Evolutionary conservation across 1,140 invertebrate genomes (phyloP), one percentile per base, ranked within the genome.

Genomic region (Colletes gigas): DNA sequence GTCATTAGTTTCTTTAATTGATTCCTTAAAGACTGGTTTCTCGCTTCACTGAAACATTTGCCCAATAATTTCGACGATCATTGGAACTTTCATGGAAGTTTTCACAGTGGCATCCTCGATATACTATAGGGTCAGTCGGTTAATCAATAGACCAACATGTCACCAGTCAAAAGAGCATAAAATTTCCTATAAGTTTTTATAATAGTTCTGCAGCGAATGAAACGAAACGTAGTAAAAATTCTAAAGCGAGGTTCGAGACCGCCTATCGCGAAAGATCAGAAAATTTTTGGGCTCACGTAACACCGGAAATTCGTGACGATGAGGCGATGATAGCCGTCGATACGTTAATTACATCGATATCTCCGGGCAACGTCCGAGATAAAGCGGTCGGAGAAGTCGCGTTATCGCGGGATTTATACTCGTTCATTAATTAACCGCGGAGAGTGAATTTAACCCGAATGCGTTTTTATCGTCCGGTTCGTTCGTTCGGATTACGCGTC

Each of bases 261-360:
- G 30, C 2, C 30, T 30, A 30, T 30, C 30, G 30, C 9, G 52
- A 44, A 55, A 9, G 63, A 57, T 59, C 12, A 9, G 41, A 21
- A 41, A 12, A 60, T 44, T 41, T 0, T 41, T 9, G 50, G 4
- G 15, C 21, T 75, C 14, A 41, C 8, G 15, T 55, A 75, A 66
- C 10, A 15, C 30, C 30, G 10, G 7, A 6, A 47, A 66, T 74
- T 52, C 21, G 15, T 17, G 52, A 39, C 21, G 70, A 60, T 39
- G 39, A 30, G 3, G 44, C 44, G 44, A 19, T 30, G 14, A 71
- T 78, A 78, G 10, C n/a, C n/a, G 60, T 6, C 7, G 41, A 55
- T 72, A 19, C 68, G n/a, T 78, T 63, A 78, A 72, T 78, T 72
- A 62, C n/a, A 10, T 4, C 47, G 30, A 15, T 63, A 78, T 78